Percentiles rank a stretch among this genome's conserved stretches.
phyloP scores from a whole-genome alignment of 2,113 vertebrate genomes.

The Vireo altiloquus region DNA sequence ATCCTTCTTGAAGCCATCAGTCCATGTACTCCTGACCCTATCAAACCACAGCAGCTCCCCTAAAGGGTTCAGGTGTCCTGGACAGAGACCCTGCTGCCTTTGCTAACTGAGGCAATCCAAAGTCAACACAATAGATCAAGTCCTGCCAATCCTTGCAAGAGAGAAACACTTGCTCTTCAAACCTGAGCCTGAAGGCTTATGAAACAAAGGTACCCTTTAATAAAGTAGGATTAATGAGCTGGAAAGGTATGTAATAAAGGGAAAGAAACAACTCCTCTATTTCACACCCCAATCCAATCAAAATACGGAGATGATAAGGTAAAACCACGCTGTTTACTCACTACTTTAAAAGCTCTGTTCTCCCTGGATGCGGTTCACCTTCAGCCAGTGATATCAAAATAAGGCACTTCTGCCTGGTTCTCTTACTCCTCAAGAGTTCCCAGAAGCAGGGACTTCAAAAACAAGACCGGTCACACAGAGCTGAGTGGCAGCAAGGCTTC shows the following conservation, averaged over 20 bases:
- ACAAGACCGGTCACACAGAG: background rate
- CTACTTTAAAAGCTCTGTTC: background rate
- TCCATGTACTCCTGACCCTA: background rate
- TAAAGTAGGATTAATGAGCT: background rate
- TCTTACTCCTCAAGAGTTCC: background rate
- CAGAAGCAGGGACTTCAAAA: background rate
- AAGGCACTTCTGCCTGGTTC: background rate
- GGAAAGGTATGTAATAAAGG: background rate
- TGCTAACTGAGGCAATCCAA: background rate
- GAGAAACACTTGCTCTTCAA: background rate
- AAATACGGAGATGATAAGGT: background rate
- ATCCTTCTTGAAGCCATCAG: background rate
- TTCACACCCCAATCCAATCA: background rate
- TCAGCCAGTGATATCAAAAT: background rate
- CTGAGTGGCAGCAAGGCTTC: background rate
- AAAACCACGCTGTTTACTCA: conserved; percentile 17
- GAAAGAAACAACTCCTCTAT: background rate
- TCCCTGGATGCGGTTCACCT: background rate
- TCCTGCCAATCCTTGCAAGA: background rate
- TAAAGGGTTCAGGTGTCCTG: background rate
- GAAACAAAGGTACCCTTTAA: background rate
- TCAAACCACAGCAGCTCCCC: background rate
- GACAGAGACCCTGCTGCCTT: background rate
- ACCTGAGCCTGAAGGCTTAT: background rate
- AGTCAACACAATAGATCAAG: background rate